Evolutionary conservation across 1,140 invertebrate species (phyloP).

Genomic region (Danaus plexippus): DNA sequence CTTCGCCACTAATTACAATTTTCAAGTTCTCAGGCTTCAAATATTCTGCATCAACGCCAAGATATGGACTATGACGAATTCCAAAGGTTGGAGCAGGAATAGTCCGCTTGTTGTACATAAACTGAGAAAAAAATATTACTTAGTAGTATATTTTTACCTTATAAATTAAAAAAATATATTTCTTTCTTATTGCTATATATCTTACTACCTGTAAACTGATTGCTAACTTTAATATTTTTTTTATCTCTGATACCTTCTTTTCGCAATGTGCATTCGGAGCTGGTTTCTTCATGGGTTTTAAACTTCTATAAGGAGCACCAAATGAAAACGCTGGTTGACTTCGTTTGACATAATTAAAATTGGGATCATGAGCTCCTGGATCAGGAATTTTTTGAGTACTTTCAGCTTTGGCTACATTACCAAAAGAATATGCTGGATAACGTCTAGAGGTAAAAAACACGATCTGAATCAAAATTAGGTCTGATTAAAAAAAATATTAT

Average conservation of each 20-base stretch:
- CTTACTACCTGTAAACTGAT: neutral
- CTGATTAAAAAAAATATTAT: neutral
- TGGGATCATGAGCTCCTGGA: conserved; percentile 47
- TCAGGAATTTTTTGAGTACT: conserved; percentile 24
- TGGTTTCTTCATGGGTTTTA: conserved; percentile 27
- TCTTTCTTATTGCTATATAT: too few relatives aligned
- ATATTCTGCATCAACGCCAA: conserved; percentile 48
- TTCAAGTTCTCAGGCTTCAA: conserved; percentile 37
- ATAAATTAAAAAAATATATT: too few relatives aligned
- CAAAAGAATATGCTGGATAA: conserved; percentile 40
- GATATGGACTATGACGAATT: conserved; percentile 79
- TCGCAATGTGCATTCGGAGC: conserved; percentile 52
- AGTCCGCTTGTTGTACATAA: conserved; percentile 45
- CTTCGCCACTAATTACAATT: conserved; percentile 16
- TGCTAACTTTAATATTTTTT: conserved; percentile 1
- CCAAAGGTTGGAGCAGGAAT: conserved; percentile 79
- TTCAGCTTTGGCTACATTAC: conserved; percentile 16
- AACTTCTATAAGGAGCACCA: conserved; percentile 28
- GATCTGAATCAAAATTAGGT: too few relatives aligned
- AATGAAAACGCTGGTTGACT: conserved; percentile 47
- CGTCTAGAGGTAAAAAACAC: conserved; percentile 21
- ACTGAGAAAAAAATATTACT: conserved; percentile 30
- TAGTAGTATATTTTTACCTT: too few relatives aligned
- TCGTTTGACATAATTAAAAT: conserved; percentile 39
- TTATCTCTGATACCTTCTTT: conserved; percentile 40